Conservation (phyloP, 2,113 vertebrate genomes). For the Erinaceus europaeus region DNA sequence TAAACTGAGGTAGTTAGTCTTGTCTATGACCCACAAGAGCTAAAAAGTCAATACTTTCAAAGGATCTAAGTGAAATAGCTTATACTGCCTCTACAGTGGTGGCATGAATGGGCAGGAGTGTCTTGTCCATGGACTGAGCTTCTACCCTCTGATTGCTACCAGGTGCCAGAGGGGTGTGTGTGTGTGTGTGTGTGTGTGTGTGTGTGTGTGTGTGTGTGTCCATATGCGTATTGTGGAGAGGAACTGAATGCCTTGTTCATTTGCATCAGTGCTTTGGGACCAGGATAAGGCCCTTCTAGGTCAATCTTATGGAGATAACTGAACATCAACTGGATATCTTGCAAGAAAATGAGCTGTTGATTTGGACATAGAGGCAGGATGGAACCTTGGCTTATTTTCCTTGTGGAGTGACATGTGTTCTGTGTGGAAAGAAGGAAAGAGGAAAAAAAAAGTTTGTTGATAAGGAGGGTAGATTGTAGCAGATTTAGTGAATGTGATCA, state of each 20-base stretch:
- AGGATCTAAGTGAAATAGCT: neutral
- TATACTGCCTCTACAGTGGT: neutral
- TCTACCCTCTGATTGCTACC: neutral
- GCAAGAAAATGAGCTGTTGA: slow-evolving; percentile 10
- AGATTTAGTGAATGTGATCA: neutral
- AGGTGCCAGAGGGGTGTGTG: too few species aligned
- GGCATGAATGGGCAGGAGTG: neutral
- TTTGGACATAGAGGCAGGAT: neutral
- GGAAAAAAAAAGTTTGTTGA: slow-evolving; percentile 2
- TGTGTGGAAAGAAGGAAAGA: slow-evolving; percentile 6
- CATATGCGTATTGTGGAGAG: too few species aligned
- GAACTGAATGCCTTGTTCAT: neutral
- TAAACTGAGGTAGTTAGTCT: neutral
- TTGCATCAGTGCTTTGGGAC: neutral
- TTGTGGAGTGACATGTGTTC: neutral
- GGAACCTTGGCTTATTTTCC: neutral
- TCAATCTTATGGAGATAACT: neutral
- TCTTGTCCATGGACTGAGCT: neutral
- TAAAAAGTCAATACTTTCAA: neutral
- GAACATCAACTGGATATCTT: neutral
- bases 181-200: neutral
- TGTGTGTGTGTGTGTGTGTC: too few species aligned
- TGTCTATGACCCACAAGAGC: neutral
- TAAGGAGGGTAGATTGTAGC: neutral
- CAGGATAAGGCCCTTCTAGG: neutral